Conservation (phyloP, 2,113 vertebrate genomes). For the Garra rufa region DNA sequence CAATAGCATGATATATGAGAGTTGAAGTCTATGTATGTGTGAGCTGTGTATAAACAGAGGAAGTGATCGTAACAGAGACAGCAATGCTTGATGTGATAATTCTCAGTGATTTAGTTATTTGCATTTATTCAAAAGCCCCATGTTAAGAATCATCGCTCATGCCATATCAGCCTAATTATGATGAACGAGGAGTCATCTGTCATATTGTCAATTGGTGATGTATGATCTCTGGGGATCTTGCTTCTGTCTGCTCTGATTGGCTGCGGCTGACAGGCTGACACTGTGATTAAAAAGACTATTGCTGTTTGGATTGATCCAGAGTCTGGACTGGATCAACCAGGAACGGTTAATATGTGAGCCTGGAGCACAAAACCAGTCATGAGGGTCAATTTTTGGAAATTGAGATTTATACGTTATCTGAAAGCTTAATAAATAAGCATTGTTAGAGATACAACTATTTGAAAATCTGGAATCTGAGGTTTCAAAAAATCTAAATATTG, state of each 20-base stretch:
- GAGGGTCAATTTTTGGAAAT: too few species aligned
- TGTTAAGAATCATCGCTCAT: not conserved
- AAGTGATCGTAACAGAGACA: not conserved
- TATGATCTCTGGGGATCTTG: conserved; percentile 18
- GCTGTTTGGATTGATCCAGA: not conserved
- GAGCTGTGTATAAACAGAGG: not conserved
- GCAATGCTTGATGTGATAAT: not conserved
- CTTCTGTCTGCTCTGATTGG: not conserved
- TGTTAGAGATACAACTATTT: too few species aligned
- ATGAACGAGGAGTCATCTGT: conserved; percentile 18
- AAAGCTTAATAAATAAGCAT: too few species aligned
- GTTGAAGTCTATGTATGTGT: not conserved
- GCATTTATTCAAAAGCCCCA: not conserved
- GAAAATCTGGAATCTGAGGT: too few species aligned
- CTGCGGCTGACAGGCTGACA: not conserved
- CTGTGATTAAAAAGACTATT: conserved; percentile 8
- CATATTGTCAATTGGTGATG: not conserved
- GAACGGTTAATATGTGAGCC: not conserved
- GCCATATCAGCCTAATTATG: conserved; percentile 9
- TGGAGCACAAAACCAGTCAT: too few species aligned
- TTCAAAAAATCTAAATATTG: too few species aligned
- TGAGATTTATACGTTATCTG: too few species aligned
- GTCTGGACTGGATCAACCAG: not conserved
- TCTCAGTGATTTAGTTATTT: conserved; percentile 4
- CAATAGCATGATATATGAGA: not conserved